Base-by-base conservation (phyloP, 1,140 invertebrate genomes). In the Philaenus spumarius region DNA sequence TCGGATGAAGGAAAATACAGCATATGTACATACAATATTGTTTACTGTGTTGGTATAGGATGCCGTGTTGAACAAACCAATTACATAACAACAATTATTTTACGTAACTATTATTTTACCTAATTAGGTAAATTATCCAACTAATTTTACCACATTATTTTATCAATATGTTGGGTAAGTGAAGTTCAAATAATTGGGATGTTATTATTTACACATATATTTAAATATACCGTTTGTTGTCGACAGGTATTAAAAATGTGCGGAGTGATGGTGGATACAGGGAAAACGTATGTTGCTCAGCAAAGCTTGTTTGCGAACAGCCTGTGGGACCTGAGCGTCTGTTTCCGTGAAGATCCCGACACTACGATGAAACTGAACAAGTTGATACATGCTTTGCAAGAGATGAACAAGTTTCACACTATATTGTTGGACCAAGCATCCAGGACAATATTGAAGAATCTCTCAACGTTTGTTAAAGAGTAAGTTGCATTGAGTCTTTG, bases 401-500 rank as follows among this genome's bases (percentile, higher is more conserved):
- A 94, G 77, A 90, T 93, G 83, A 87, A 89, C 68, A 95, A 95
- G 70, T 95, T 92, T 71, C 90, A 94, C 64, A 86, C 85, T 6
- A 95, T 89, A 61, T 75, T 96, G 22, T 73, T 95, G 64, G 93
- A 96, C 72, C 93, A 95, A 75, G 90, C 90, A 9, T 89, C 90
- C 39, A 79, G 91, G 67, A 92, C 90, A 55, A 82, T 97, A 51
- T 77, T 90, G 15, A 93, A 91, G 74, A 94, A 93, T 80, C 79
- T 96, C 59, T 86, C 80, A 56, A 81, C 84, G 61, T 95, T 96
- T 72, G 81, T 95, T 20, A 93, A 90, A 81, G 84, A 83, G 87
- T 90, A 79, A 80, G 80, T 78, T 58, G 14, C 15, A 62, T 40
- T 40, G 52, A n/a, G n/a, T n/a, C n/a, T n/a, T n/a, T n/a, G n/a